Base-by-base conservation (phyloP, 2,888 invertebrate genomes). In the Amiota mariae region DNA sequence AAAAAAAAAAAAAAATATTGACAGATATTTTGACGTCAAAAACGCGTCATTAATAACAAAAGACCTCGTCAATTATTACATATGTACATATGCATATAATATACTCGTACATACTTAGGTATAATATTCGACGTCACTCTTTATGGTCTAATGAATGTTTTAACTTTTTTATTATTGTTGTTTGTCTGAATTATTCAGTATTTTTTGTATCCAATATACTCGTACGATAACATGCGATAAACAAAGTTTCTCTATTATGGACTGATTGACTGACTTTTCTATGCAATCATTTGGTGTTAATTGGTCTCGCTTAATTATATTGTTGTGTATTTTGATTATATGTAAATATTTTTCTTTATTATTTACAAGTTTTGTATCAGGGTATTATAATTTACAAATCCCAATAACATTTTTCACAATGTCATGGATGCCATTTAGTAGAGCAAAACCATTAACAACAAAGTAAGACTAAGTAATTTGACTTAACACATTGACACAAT, bases 21-120 rank as follows among this genome's bases (percentile, higher is more conserved):
- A 24, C 51, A 68, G 67, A 68, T 54, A 68, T n/a, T 68, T 68
- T 68, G 54, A 68, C 67, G 54, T 51, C 67, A 68, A 54, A 68
- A 54, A 49, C 18, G 13, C 13, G 54, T 15, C 54, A 3, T n/a
- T 10, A 18, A 8, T 4, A 18, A 59, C 18, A 59, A 18, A 59
- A 59, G 3, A 36, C 36, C 36, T 36, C 36, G 36, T 36, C 36
- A 36, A 36, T 36, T 36, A 6, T 36, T 36, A 36, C 36, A 36
- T 36, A 36, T 6, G 3, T 36, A 36, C 36, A 36, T 36, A 36
- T 36, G 36, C 6, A 36, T 36, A 36, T 6, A 36, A 36, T 36
- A 36, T 36, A 36, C 2, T 36, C n/a, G 6, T 36, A 36, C 2
- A 3, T 24, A 24, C 1, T 2, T 24, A 24, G 24, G 24, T 24